Percentiles rank a stretch among this genome's conserved stretches.
Conservation (phyloP, 2,797 vertebrate genomes). For the Sebastolobus alascanus region DNA sequence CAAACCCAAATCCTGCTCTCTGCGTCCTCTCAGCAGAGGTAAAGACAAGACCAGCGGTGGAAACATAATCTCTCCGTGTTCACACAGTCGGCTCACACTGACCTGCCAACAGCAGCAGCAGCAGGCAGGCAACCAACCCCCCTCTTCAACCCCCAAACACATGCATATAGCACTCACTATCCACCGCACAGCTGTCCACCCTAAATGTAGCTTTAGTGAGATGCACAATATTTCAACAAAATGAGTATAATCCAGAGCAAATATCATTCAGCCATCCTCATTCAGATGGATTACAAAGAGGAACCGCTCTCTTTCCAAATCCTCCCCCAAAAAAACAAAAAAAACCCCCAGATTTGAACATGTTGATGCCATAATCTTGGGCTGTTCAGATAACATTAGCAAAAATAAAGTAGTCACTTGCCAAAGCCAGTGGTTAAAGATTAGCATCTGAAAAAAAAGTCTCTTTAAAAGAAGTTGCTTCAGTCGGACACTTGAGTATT, state of each 20-base stretch:
- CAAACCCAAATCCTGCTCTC: conserved; percentile 76
- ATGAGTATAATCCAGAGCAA: conserved; percentile 56
- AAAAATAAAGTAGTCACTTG: conserved; percentile 8
- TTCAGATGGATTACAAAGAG: conserved; percentile 57
- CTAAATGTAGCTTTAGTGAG: conserved; percentile 39
- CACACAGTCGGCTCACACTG: conserved; percentile 72
- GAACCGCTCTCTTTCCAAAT: conserved; percentile 25
- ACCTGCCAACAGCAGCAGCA: conserved; percentile 78
- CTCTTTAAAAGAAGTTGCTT: background rate
- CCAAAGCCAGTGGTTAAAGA: background rate
- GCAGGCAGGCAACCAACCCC: conserved; percentile 25
- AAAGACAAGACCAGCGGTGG: conserved; percentile 64
- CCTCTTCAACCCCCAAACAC: background rate
- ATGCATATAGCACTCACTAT: conserved; percentile 23
- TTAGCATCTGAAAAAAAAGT: background rate
- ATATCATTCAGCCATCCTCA: conserved; percentile 49
- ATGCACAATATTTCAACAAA: conserved; percentile 45
- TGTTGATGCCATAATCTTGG: conserved; percentile 12
- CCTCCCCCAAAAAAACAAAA: background rate
- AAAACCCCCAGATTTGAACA: conserved; percentile 16
- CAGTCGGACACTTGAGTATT: background rate
- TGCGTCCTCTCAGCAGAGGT: conserved; percentile 66
- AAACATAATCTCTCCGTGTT: conserved; percentile 81
- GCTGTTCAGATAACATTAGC: conserved; percentile 3
- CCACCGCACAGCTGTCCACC: conserved; percentile 55